Base-by-base conservation (phyloP, 2,888 invertebrate species). In the Eupithecia insigniata region DNA sequence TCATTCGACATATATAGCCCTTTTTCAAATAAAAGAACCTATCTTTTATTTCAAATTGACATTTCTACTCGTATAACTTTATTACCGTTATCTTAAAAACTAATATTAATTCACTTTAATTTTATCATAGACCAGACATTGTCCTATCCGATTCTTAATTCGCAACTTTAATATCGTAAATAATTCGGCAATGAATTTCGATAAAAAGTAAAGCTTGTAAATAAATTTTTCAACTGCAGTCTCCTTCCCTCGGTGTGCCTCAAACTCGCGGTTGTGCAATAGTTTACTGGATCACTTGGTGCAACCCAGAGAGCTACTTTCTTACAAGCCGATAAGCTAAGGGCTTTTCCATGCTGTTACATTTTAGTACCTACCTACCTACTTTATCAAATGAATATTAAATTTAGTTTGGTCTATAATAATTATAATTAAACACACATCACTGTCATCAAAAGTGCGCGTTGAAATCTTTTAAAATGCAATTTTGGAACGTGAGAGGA, bases 221-320 rank as follows among this genome's bases (percentile, higher is more conserved):
- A 10, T 60, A 0, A 30, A 18, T 26, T 55, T 22, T 55, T 26
- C 55, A 26, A 26, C 55, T 10, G 55, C 55, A 55, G 26, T 10
- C 14, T 16, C 16, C 1, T 16, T 16, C 60, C 18, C 86, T 78
- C 80, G 72, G 83, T 90, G 84, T 89, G 77, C 71, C 79, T 34
- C 72, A 68, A 76, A 60, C 81, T 76, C 85, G 55, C 36, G 18
- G 71, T 93, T 92, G 87, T 85, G 86, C 82, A 92, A 93, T 80
- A 90, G 89, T 89, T 92, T 90, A 93, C 88, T 92, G 86, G 92
- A 92, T 89, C 92, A 92, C 84, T 85, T 86, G 84, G 89, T 90
- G 87, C 87, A 90, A 89, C 89, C 86, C 87, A 88, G 84, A 90
- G 87, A 81, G 87, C 90, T 89, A 92, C 92, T 93, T 93, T 94